Conservation (phyloP, 2,113 vertebrate genomes). For the Leptobrachium leishanense region DNA sequence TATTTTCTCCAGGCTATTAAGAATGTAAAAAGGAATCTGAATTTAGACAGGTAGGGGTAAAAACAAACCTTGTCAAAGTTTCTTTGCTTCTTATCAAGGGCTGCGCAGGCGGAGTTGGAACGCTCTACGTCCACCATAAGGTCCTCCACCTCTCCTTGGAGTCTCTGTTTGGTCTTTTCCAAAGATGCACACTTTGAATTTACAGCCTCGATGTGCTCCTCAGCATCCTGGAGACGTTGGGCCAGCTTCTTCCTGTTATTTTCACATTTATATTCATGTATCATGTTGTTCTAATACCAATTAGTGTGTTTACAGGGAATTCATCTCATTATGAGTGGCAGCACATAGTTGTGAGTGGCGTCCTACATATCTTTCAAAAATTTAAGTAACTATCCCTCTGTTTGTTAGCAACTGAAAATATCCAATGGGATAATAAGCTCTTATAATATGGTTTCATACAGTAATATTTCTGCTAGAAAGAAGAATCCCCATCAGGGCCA, state of each 20-base stretch:
- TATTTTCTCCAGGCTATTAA: not conserved
- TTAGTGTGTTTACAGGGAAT: too few relatives aligned
- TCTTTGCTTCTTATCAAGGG: slow-evolving; percentile 69
- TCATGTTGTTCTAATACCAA: too few relatives aligned
- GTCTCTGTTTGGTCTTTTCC: slow-evolving; percentile 82
- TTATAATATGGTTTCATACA: too few relatives aligned
- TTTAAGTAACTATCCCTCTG: too few relatives aligned
- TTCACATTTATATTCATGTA: not conserved
- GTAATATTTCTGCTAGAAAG: too few relatives aligned
- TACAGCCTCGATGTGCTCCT: slow-evolving; percentile 72
- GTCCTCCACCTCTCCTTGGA: slow-evolving; percentile 74
- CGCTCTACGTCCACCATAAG: slow-evolving; percentile 71
- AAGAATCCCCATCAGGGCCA: too few relatives aligned
- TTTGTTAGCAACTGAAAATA: too few relatives aligned
- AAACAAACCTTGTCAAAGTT: slow-evolving; percentile 71
- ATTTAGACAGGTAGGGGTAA: not conserved
- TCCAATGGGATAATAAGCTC: too few relatives aligned
- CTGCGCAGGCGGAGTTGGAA: slow-evolving; percentile 64
- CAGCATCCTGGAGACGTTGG: slow-evolving; percentile 87
- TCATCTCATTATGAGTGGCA: too few relatives aligned
- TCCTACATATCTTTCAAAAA: too few relatives aligned
- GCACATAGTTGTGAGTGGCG: too few relatives aligned
- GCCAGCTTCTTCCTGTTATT: slow-evolving; percentile 81
- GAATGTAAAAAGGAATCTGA: not conserved
- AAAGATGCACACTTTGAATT: slow-evolving; percentile 83